Evolutionary conservation across 92 coral and sea anemone genomes (phyloP), one percentile per base, ranked within the genome.

Genomic region (Paragorgia papillata): DNA sequence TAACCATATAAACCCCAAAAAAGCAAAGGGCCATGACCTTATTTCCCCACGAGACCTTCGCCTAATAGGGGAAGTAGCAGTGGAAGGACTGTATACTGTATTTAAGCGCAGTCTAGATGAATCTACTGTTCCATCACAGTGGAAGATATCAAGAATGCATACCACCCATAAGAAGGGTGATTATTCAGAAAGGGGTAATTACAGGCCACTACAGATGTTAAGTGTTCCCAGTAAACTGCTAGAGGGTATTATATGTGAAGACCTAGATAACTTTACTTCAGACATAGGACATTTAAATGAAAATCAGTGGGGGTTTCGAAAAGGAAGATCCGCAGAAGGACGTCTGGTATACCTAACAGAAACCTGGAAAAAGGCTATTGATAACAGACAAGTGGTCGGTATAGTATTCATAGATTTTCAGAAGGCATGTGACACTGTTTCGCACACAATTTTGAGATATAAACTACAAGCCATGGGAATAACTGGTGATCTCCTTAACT

Each of bases 111-210:
- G 86, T 34, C n/a, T 56, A 22, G 57, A 76, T 17, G 68, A 55
- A 6, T 64, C 75, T 20, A 66, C 59, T 57, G 78, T 83, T 10
- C 87, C 85, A 13, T 22, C 79, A 41, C 63, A 61, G 51, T 80
- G 91, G 91, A 87, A 83, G 65, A 79, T 54, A 57, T 76, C 85
- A 19, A 87, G 83, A 58, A 77, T 87, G 84, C 84, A 58, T 26
- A 78, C 82, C 31, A 75, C 57, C 7, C 48, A 79, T 39, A 87
- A 87, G 87, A 83, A 87, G 58, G 91, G 85, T 28, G 40, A 65
- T 41, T 12, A 15, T 1, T 24, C 85, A 9, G 82, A 79, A 20
- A 57, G 85, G 49, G 74, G 82, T 8, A 84, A 88, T 64, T 88
- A 84, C 56, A 53, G 86, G 24, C 91, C 84, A 33, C 82, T 83